Evolutionary conservation across 2,797 vertebrate genomes (phyloP), one percentile per base, ranked within the genome.

Genomic region (Pyrocephalus nanus): DNA sequence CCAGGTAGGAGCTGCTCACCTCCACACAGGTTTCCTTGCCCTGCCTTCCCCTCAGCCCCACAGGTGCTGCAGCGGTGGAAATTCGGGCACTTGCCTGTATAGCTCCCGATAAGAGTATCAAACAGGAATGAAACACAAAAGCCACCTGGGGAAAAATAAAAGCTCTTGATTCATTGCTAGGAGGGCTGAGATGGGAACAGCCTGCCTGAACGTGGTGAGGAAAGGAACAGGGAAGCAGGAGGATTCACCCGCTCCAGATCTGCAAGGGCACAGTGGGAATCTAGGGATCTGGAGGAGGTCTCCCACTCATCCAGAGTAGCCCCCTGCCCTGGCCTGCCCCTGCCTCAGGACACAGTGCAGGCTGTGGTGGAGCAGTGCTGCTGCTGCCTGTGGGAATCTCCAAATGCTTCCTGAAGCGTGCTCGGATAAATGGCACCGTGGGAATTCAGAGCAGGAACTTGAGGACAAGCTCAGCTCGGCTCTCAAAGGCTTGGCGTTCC

Each of bases 311-410:
- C 57, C 3, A 1, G 38, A 82, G 71, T 79, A 29, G 40, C 15
- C 0, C 62, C 55, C 38, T 71, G 70, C 22, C 79, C 69, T 26
- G 36, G 78, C 67, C 85, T 73, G 75, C 30, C 74, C 76, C 77
- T 58, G 74, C 82, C 85, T 36, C 4, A 0, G 81, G 88, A 79
- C 81, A 66, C 36, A 25, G 77, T 50, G 48, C 74, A 57, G 72
- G 75, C 62, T 32, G 84, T 2, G 48, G 16, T 11, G 62, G 62
- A 81, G 92, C 93, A 34, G 55, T 12, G 66, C 79, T 54, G 79
- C 86, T 26, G 54, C 72, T 86, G 90, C 94, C 79, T 60, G 54
- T 93, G 94, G 91, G 94, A 92, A 93, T 67, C 67, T 67, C 74
- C 32, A 9, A 8, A 77, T 61, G 90, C 74, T 93, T 95, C 90